These are phyloP conservation scores for Callyntrura sp. DNA, from an alignment of 2,888 invertebrate genomes.

Conservation along the genomic window DNA sequence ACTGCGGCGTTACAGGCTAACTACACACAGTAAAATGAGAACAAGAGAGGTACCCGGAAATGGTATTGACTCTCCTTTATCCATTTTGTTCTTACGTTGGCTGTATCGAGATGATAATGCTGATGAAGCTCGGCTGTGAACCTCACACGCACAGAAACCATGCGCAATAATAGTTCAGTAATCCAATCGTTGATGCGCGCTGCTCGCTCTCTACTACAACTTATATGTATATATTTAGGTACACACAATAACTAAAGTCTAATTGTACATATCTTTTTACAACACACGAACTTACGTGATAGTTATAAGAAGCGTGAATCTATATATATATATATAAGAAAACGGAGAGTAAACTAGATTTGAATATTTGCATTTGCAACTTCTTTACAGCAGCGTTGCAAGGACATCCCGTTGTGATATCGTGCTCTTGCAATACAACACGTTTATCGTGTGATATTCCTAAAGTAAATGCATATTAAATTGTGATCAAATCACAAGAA, in stretches of 20 bases:
- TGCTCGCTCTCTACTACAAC: too few species aligned
- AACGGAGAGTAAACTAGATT: slow-evolving; percentile 70
- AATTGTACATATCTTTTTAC: too few species aligned
- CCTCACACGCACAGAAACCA: background rate
- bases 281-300: too few species aligned
- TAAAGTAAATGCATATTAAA: background rate
- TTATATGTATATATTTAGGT: too few species aligned
- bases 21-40: slow-evolving; percentile 31
- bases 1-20: background rate
- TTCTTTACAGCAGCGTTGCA: background rate
- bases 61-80: slow-evolving; percentile 53
- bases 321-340: too few species aligned
- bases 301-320: background rate
- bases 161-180: background rate
- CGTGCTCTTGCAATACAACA: slow-evolving; percentile 2
- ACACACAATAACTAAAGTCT: too few species aligned
- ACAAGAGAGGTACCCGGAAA: slow-evolving; percentile 71
- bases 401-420: slow-evolving; percentile 63
- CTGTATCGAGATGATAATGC: background rate
- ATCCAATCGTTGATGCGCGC: background rate
- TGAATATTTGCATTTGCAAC: slow-evolving; percentile 33
- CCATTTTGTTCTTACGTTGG: slow-evolving; percentile 56
- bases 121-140: background rate
- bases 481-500: background rate
- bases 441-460: background rate